A percentile compares a stretch with the other conserved stretches of the same genome.
phyloP scores from a whole-genome alignment of 2,113 vertebrate genomes.

The Caranx melampygus region DNA sequence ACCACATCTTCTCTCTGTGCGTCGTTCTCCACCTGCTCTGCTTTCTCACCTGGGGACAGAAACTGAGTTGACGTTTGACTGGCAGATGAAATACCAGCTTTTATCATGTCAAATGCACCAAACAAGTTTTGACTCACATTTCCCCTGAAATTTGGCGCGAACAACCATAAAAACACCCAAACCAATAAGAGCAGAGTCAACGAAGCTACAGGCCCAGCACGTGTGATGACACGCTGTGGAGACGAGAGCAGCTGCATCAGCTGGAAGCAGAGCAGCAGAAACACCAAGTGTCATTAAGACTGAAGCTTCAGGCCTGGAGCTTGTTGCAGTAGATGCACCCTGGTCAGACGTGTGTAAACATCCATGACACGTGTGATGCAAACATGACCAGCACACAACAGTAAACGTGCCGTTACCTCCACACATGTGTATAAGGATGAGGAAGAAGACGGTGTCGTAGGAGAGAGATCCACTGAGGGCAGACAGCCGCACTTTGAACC shows the following conservation, averaged over 20 bases:
- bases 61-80: too few species aligned
- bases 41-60: neutral
- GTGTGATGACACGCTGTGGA: neutral
- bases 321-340: too few species aligned
- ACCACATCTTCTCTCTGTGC: neutral
- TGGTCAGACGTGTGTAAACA: too few species aligned
- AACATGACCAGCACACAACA: too few species aligned
- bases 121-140: neutral
- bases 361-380: too few species aligned
- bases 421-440: neutral
- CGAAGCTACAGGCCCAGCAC: fast-evolving
- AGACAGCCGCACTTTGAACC: neutral
- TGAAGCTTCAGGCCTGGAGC: too few species aligned
- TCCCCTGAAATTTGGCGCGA: neutral
- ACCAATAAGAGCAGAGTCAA: fast-evolving
- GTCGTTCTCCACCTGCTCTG: too few species aligned
- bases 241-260: neutral
- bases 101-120: neutral
- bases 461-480: neutral
- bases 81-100: too few species aligned
- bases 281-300: too few species aligned
- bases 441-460: neutral
- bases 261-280: neutral
- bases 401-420: constrained; percentile 1
- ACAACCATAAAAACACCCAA: too few species aligned